Base-by-base conservation (phyloP, 2,113 vertebrate genomes). In the Eupsittula cactorum region DNA sequence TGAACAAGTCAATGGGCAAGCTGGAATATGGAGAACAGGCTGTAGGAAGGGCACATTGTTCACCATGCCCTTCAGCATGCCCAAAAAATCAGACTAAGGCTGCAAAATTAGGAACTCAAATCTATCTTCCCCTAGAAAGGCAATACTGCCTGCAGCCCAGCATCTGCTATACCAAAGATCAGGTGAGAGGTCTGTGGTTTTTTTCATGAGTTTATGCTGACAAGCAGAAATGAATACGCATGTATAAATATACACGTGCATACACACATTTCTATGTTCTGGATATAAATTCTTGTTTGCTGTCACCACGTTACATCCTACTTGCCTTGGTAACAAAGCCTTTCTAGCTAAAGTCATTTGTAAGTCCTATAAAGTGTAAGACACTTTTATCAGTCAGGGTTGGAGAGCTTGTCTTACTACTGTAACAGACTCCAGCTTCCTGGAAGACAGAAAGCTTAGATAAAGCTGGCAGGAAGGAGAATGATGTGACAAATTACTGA, bases 151-250 rank as follows among this genome's bases (percentile, higher is more conserved):
- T 60, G 55, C 76, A 92, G 76, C 47, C 55, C 39, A 44, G 39
- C 60, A 70, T 44, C 76, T 94, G 73, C 76, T 71, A 35, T 33
- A 67, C 9, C 13, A 68, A 90, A 71, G 37, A 46, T 71, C 31
- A 82, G 39, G 37, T 1, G 3, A 39, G 5, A 13, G 33, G 63
- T 63, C n/a, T 35, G n/a, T 25, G 2, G 2, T 16, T 0, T 10
- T 44, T 69, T 5, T 1, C 65, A 71, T 44, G 64, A 13, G 53
- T 77, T 68, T 85, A 64, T 60, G 53, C 18, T 81, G 73, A 73
- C 12, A 55, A 78, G 35, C 14, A 55, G 41, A 86, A 86, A 63
- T 28, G 4, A 81, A 46, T 7, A 14, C 19, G 1, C 27, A 47
- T 37, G 12, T 52, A 44, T 87, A 68, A 78, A 92, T 33, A 69